Evolutionary conservation across 2,113 vertebrate species (phyloP), one percentile per base, ranked within the genome.

Genomic region (Tyrannus savana): DNA sequence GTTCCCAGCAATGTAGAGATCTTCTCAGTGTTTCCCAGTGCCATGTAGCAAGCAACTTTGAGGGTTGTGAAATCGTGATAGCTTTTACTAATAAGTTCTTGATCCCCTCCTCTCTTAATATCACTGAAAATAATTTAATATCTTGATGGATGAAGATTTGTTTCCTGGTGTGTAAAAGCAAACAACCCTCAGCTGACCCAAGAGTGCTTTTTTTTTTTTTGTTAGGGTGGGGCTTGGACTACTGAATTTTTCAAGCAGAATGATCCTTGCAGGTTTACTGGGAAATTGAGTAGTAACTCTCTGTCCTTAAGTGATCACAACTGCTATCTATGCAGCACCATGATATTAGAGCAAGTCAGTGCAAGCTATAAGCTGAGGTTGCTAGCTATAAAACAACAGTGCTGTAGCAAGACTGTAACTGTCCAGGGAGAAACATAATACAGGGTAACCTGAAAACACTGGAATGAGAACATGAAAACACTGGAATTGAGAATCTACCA

Each of bases 41-140:
- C 41, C 58, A 77, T 2, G 2, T 42, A 71, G 35, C 37, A 21
- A 44, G 22, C 11, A 89, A 15, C 25, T 71, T 81, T 2, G 5
- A 22, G 6, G 19, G 15, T 3, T 75, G 42, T 77, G 24, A 25
- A 71, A 79, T 59, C 58, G 46, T 19, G 4, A 27, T 12, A 63
- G 37, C 14, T 87, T 72, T 90, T 63, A 58, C 39, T 82, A 49
- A 8, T 28, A 46, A 87, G 18, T 66, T 84, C 23, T 67, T 85
- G 10, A 24, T 66, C 6, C 0, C 2, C 3, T 9, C 6, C 7
- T 4, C 7, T 5, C 14, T 53, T 49, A 53, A 31, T 72, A 50
- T 49, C n/a, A 66, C 24, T 31, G 6, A 41, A 71, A 72, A 85
- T 37, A 87, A 66, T 37, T 59, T 6, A 55, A 6, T 67, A 19